phyloP scores from a whole-genome alignment of 1,140 invertebrate species.

The Megalonaias nervosa region DNA sequence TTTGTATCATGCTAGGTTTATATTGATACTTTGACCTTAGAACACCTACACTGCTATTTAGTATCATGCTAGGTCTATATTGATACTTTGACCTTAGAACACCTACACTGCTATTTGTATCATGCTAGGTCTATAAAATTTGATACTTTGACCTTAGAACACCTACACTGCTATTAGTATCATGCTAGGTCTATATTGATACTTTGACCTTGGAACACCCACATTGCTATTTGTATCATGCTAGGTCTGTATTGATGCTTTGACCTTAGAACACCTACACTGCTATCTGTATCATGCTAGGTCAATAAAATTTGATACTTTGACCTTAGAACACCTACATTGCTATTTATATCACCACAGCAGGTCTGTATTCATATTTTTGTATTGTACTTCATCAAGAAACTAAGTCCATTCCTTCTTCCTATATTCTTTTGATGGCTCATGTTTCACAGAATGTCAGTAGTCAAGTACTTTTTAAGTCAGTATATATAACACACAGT shows the following conservation, averaged over 20 bases:
- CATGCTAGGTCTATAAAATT: slow-evolving; percentile 19
- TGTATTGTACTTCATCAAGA: too few species aligned
- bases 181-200: slow-evolving; percentile 39
- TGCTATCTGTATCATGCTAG: not conserved
- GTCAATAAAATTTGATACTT: too few species aligned
- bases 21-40: slow-evolving; percentile 34
- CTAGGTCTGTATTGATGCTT: too few species aligned
- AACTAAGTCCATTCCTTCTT: too few species aligned
- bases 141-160: slow-evolving; percentile 42
- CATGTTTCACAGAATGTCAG: too few species aligned
- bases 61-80: not conserved
- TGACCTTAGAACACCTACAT: slow-evolving; percentile 9
- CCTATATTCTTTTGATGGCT: too few species aligned
- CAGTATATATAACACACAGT: too few species aligned
- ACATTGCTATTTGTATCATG: too few species aligned
- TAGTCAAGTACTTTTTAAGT: too few species aligned
- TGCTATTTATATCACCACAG: not conserved
- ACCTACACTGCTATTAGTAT: slow-evolving; percentile 39
- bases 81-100: not conserved
- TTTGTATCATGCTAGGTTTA: slow-evolving; percentile 46
- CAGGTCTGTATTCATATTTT: not conserved
- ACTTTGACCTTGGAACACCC: slow-evolving; percentile 42
- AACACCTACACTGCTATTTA: too few species aligned
- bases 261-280: slow-evolving; percentile 9
- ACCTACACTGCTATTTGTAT: not conserved